phyloP scores from a whole-genome alignment of 2,888 invertebrate genomes.

The Meteorus colon region DNA sequence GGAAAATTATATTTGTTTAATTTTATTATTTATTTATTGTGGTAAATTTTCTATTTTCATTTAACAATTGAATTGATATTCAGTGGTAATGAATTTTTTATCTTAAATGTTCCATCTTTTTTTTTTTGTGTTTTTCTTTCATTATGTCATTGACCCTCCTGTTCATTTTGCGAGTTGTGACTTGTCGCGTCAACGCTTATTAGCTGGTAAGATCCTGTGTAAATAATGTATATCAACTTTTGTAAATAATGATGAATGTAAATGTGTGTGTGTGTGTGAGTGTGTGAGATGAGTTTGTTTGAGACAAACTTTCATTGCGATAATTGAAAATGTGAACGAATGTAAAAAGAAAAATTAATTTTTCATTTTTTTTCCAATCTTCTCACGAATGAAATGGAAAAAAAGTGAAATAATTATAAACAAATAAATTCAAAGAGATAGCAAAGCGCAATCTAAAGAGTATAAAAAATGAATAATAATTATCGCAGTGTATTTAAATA shows the following conservation, averaged over 20 bases:
- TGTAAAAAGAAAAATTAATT: background rate
- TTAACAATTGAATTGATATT: background rate
- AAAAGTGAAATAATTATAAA: background rate
- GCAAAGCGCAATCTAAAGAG: no score
- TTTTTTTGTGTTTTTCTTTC: background rate
- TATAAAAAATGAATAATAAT: background rate
- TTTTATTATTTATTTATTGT: slow-evolving; percentile 10
- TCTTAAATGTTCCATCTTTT: no score
- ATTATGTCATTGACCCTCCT: slow-evolving; percentile 14
- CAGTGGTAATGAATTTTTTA: no score
- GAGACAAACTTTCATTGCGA: slow-evolving; percentile 36
- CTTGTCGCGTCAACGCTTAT: slow-evolving; percentile 69
- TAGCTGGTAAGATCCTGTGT: slow-evolving; percentile 50
- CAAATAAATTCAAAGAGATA: no score
- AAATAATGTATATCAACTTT: slow-evolving; percentile 35
- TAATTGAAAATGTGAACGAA: slow-evolving; percentile 33
- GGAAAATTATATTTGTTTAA: background rate
- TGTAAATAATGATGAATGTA: slow-evolving; percentile 48
- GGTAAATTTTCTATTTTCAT: background rate
- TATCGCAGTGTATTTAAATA: background rate
- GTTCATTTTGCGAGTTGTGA: slow-evolving; percentile 42
- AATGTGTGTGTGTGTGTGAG: background rate
- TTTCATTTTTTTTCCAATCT: no score
- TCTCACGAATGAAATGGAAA: background rate
- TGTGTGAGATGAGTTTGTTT: slow-evolving; percentile 53